Evolutionary conservation across 2,888 invertebrate species (phyloP).

Genomic region (Aphodius sticticus): DNA sequence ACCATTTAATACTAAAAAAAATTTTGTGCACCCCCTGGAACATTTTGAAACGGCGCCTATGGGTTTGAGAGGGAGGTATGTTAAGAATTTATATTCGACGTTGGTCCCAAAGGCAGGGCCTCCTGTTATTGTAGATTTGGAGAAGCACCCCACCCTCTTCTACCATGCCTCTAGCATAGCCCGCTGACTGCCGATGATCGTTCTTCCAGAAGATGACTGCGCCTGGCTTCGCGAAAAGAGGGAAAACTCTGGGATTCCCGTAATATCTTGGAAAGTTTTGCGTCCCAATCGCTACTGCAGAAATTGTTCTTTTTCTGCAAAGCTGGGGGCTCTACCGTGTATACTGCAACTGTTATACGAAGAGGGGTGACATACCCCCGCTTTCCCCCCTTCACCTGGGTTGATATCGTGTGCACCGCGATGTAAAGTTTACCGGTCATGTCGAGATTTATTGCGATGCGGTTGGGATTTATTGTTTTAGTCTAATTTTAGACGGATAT

Average conservation of each 20-base stretch:
- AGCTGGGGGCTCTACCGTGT: not conserved
- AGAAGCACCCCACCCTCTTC: constrained; percentile 15
- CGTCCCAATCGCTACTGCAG: constrained; percentile 32
- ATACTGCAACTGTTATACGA: not conserved
- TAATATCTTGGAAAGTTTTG: constrained; percentile 45
- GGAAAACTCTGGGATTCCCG: constrained; percentile 44
- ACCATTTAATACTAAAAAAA: too few species aligned
- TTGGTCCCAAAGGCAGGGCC: constrained; percentile 32
- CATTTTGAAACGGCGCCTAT: too few species aligned
- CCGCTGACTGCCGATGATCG: constrained; percentile 40
- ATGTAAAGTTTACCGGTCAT: constrained; percentile 24
- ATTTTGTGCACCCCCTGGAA: too few species aligned
- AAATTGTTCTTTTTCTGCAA: constrained; percentile 19
- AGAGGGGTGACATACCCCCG: not conserved
- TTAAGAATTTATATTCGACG: constrained; percentile 39
- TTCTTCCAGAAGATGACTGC: constrained; percentile 39
- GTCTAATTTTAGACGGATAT: not conserved
- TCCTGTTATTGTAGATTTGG: constrained; percentile 39
- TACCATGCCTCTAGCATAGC: constrained; percentile 23
- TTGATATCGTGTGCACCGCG: constrained; percentile 13
- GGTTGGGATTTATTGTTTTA: constrained; percentile 15
- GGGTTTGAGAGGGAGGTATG: constrained; percentile 35
- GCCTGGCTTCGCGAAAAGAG: constrained; percentile 40
- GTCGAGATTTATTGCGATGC: constrained; percentile 19
- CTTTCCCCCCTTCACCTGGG: constrained; percentile 16